phyloP scores from a whole-genome alignment of 2,797 vertebrate species.

The Staurois parvus region DNA sequence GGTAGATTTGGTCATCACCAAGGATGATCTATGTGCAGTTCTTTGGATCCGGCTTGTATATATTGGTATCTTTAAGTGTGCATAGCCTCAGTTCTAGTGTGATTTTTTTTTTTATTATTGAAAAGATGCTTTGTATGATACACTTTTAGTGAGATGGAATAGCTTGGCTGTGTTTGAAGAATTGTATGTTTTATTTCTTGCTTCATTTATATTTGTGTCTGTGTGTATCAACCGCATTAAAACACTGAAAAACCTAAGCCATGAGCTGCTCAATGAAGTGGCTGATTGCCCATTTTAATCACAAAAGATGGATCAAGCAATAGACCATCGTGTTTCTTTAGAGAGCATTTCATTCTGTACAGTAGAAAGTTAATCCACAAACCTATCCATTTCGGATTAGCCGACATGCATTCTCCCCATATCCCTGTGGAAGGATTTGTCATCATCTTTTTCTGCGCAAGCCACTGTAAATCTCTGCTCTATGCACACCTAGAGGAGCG shows the following conservation, averaged over 20 bases:
- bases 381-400: slow-evolving; percentile 19
- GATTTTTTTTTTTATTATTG: too few relatives aligned
- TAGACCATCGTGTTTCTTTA: slow-evolving; percentile 1
- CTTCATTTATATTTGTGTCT: not conserved
- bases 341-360: not conserved
- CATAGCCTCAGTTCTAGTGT: too few relatives aligned
- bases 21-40: too few relatives aligned
- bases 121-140: not conserved
- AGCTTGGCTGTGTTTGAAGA: not conserved
- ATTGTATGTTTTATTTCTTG: not conserved
- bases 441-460: slow-evolving; percentile 6
- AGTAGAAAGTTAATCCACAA: slow-evolving; percentile 18
- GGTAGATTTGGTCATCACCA: too few relatives aligned
- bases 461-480: slow-evolving; percentile 8
- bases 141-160: not conserved
- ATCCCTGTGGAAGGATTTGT: slow-evolving; percentile 7
- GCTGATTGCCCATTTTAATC: slow-evolving; percentile 2
- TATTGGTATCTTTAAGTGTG: too few relatives aligned
- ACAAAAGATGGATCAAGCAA: slow-evolving; percentile 7
- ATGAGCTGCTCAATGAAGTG: not conserved
- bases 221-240: slow-evolving; percentile 1
- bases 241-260: not conserved
- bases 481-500: not conserved
- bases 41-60: too few relatives aligned
- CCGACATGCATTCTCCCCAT: slow-evolving; percentile 3